These are phyloP conservation scores for Pseudachorutes palmiensis DNA, from an alignment of 1,140 invertebrate genomes.

Conservation along the genomic window DNA sequence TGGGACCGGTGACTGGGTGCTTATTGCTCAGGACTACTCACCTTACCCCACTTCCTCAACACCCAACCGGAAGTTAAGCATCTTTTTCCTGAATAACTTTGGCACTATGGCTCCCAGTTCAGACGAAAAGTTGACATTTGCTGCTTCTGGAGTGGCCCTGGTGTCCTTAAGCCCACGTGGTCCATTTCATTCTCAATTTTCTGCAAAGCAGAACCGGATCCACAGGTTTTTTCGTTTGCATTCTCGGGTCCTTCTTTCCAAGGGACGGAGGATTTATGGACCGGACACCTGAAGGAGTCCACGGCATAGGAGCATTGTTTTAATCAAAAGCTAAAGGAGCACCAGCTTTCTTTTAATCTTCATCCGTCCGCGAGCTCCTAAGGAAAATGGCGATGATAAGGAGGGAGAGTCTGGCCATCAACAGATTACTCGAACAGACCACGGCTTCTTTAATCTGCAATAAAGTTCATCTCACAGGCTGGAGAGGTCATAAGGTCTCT, in stretches of 20 bases:
- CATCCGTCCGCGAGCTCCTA: conserved; percentile 7
- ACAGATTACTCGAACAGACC: no score
- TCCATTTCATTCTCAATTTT: conserved; percentile 1
- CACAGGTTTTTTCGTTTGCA: conserved; percentile 24
- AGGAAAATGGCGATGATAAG: not conserved
- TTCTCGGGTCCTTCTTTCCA: conserved; percentile 14
- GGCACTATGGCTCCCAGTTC: no score
- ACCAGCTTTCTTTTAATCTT: not conserved
- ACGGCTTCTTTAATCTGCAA: no score
- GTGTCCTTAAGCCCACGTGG: not conserved
- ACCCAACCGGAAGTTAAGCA: no score
- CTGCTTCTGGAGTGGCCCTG: no score
- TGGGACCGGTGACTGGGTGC: no score
- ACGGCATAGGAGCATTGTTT: not conserved
- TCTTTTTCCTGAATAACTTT: no score
- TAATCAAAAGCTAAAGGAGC: not conserved
- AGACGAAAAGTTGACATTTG: no score
- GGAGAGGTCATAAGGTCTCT: no score
- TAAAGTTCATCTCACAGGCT: no score
- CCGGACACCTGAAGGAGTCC: conserved; percentile 29
- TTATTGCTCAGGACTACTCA: no score
- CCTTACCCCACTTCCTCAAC: no score
- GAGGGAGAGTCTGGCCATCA: not conserved
- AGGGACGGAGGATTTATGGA: conserved; percentile 33
- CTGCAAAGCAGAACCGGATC: conserved; percentile 32